Evolutionary conservation across 2,797 vertebrate species (phyloP).

Genomic region (Amphiprion clarkii): DNA sequence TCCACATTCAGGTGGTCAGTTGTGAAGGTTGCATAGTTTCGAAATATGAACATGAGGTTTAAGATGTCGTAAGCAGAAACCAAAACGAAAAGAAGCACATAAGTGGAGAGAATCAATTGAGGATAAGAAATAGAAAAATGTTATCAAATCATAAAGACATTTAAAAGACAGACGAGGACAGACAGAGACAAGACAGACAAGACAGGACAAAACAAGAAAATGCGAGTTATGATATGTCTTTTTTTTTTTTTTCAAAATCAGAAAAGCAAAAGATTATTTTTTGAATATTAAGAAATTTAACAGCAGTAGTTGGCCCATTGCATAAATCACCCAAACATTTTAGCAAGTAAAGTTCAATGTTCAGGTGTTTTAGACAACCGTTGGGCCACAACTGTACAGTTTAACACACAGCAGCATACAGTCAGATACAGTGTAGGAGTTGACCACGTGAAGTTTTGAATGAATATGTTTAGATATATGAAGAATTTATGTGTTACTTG

Average conservation of each 20-base stretch:
- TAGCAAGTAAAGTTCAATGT: slow-evolving; percentile 14
- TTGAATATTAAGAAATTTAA: slow-evolving; percentile 49
- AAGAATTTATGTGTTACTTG: background rate
- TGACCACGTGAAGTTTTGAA: slow-evolving; percentile 72
- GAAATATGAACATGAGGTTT: slow-evolving; percentile 56
- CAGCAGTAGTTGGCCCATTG: slow-evolving; percentile 64
- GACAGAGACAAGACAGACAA: slow-evolving; percentile 83
- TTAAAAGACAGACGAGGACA: slow-evolving; percentile 73
- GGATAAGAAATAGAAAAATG: slow-evolving; percentile 55
- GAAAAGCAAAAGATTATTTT: slow-evolving; percentile 64
- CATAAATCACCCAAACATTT: slow-evolving; percentile 80
- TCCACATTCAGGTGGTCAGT: slow-evolving; percentile 36
- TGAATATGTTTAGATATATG: background rate
- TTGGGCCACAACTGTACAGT: slow-evolving; percentile 54
- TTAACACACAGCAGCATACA: slow-evolving; percentile 51
- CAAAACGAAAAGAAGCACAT: slow-evolving; percentile 44
- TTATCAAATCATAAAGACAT: slow-evolving; percentile 73
- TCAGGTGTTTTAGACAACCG: slow-evolving; percentile 82
- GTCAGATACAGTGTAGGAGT: slow-evolving; percentile 42
- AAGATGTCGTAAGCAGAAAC: slow-evolving; percentile 40
- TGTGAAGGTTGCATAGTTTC: slow-evolving; percentile 37
- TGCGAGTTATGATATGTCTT: slow-evolving; percentile 86
- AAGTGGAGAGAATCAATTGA: slow-evolving; percentile 56
- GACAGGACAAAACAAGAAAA: slow-evolving; percentile 89
- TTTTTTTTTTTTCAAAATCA: slow-evolving; percentile 74